These are phyloP conservation scores for Dipus sagitta DNA, from an alignment of 2,797 vertebrate species.

Conservation along the genomic window DNA sequence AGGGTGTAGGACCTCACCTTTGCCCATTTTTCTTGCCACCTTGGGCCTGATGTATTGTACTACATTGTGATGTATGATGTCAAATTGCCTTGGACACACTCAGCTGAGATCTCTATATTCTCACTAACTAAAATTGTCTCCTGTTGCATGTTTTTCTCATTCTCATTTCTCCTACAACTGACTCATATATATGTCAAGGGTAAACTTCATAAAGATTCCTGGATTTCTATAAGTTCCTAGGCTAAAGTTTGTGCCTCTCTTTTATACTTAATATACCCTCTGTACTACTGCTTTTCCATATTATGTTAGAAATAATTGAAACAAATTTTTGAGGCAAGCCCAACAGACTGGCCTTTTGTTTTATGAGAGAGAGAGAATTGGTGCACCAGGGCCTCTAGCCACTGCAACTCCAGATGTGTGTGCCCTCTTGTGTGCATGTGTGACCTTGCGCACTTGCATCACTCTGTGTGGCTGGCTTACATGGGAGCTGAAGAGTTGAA, in stretches of 20 bases:
- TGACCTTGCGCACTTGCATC: too few relatives aligned
- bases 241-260: not conserved
- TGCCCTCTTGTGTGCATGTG: too few relatives aligned
- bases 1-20: not conserved
- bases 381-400: too few relatives aligned
- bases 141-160: not conserved
- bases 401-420: too few relatives aligned
- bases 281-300: constrained; percentile 3
- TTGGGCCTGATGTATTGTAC: not conserved
- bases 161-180: not conserved
- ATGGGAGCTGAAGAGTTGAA: too few relatives aligned
- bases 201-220: not conserved
- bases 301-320: not conserved
- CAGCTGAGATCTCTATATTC: not conserved
- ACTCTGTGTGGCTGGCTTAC: too few relatives aligned
- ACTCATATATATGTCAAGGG: not conserved
- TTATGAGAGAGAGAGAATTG: too few relatives aligned
- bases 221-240: not conserved
- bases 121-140: not conserved
- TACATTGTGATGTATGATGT: not conserved
- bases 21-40: not conserved
- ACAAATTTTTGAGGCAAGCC: too few relatives aligned
- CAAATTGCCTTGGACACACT: not conserved
- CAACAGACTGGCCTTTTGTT: too few relatives aligned
- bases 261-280: not conserved